phyloP scores from a whole-genome alignment of 2,113 vertebrate species.

The Aplodontia rufa region DNA sequence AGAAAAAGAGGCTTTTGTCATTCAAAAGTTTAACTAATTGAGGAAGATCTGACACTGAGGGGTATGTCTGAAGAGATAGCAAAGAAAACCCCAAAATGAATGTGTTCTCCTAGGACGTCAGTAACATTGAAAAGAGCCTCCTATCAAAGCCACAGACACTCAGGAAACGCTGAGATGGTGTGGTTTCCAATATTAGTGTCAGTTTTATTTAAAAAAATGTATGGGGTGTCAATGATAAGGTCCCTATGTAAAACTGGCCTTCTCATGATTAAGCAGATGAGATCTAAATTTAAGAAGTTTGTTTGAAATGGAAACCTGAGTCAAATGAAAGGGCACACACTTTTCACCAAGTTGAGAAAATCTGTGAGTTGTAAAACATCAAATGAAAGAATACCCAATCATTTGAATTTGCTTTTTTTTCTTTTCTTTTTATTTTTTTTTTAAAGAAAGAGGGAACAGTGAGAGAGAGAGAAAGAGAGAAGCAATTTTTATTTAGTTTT shows the following conservation, averaged over 20 bases:
- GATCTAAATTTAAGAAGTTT: conserved; percentile 8
- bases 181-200: conserved; percentile 54
- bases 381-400: not conserved
- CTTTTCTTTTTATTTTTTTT: too few species aligned
- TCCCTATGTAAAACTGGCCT: not conserved
- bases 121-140: conserved; percentile 42
- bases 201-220: conserved; percentile 21
- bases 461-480: too few species aligned
- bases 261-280: not conserved
- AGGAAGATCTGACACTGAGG: not conserved
- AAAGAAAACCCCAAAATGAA: conserved; percentile 57
- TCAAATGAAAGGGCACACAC: not conserved
- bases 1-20: not conserved
- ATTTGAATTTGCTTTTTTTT: not conserved
- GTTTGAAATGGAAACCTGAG: not conserved
- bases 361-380: not conserved
- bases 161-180: conserved; percentile 58
- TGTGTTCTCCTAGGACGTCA: conserved; percentile 11
- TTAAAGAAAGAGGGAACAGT: too few species aligned
- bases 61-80: conserved; percentile 36
- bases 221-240: conserved; percentile 1
- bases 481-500: too few species aligned
- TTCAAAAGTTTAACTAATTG: conserved; percentile 23
- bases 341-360: not conserved
- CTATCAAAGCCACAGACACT: conserved; percentile 34